phyloP scores from a whole-genome alignment of 2,888 invertebrate species.

The Stramonita haemastoma region DNA sequence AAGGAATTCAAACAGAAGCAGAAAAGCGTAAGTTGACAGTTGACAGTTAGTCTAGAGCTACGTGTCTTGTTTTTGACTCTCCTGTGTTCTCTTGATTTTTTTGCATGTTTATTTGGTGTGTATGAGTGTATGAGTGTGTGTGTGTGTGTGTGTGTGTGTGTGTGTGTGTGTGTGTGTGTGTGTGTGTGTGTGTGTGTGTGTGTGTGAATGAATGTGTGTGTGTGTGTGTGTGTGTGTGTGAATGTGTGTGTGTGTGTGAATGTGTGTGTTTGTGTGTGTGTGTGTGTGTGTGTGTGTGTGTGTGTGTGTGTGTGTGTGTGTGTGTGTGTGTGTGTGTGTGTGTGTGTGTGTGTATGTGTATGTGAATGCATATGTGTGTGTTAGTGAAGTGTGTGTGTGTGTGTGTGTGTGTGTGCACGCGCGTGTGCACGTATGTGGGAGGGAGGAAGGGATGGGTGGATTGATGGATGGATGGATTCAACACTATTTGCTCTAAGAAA shows the following conservation, averaged over 20 bases:
- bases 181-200: too few species aligned
- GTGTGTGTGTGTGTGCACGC: too few species aligned
- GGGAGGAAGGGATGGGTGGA: too few species aligned
- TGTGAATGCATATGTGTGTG: background rate
- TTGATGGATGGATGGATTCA: too few species aligned
- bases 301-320: too few species aligned
- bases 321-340: background rate
- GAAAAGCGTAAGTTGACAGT: constrained; percentile 87
- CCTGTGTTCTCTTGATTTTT: background rate
- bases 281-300: too few species aligned
- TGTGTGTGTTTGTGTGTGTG: too few species aligned
- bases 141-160: background rate
- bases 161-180: too few species aligned
- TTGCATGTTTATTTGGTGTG: background rate
- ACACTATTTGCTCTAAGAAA: too few species aligned
- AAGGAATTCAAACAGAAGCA: constrained; percentile 97
- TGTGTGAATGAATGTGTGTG: too few species aligned
- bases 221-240: background rate
- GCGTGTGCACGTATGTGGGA: too few species aligned
- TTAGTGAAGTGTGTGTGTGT: background rate
- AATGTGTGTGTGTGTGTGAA: background rate
- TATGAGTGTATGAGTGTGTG: background rate
- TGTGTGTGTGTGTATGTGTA: background rate
- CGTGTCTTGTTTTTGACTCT: background rate
- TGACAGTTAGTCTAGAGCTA: too few species aligned